phyloP scores from a whole-genome alignment of 2,113 vertebrate genomes.

The Pterocles gutturalis region DNA sequence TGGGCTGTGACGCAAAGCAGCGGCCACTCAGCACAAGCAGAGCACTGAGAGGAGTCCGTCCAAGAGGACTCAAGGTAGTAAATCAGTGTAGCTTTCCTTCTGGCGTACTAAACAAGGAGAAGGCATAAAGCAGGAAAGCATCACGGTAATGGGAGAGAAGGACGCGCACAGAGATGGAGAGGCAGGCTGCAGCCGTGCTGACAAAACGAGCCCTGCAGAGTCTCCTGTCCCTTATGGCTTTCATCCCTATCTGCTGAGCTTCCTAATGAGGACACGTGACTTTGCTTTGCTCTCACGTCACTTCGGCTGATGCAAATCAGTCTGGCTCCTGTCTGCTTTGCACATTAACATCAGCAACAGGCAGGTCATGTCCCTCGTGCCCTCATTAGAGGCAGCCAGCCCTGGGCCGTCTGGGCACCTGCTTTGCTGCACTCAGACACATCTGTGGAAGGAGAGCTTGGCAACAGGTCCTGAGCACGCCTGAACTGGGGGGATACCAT shows the following conservation, averaged over 20 bases:
- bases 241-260: background rate
- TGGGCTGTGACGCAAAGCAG: background rate
- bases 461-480: background rate
- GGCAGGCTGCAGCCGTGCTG: background rate
- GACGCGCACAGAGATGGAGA: background rate
- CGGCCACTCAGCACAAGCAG: background rate
- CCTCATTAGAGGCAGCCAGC: background rate
- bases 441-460: background rate
- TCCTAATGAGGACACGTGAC: background rate
- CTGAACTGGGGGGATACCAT: rapidly evolving
- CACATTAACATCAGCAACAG: background rate
- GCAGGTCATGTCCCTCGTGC: background rate
- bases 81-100: background rate
- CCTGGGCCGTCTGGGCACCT: background rate
- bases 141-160: background rate
- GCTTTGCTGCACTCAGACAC: background rate
- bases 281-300: background rate
- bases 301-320: background rate
- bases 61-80: background rate
- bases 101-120: background rate
- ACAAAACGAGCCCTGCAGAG: background rate
- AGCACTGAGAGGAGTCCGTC: background rate
- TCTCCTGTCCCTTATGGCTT: background rate
- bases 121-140: background rate
- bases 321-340: background rate